Evolutionary conservation across 2,797 vertebrate species (phyloP), one percentile per base, ranked within the genome.

Genomic region (Dicrostonyx torquatus): DNA sequence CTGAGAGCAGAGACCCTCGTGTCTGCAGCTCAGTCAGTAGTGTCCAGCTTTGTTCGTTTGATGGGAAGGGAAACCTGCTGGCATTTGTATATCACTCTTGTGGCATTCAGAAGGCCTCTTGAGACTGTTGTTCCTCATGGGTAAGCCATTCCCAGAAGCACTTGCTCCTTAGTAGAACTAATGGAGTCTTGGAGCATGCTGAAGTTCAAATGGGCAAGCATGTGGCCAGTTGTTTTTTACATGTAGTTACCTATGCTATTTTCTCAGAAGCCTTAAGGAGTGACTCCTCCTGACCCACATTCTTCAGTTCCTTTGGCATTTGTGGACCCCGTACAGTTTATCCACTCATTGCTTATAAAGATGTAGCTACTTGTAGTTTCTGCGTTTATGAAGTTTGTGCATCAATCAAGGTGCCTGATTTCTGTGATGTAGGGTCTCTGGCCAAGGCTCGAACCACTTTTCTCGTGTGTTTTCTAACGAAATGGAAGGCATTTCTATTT

Each of bases 401-500:
- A 43, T 72, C 31, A 48, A 66, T 72, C 31, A 48, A 5, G 72
- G 72, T 29, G 40, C 43, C 8, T 91, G 72, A 48, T 7, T 24
- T 92, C 29, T 88, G 45, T 80, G 26, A 43, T 73, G 18, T 84
- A 83, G 89, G 18, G 43, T 68, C 78, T 93, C 89, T 48, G 29
- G 5, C 92, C 6, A 22, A 76, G 12, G 17, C 14, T 78, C 34
- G 4, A 80, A 66, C 43, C 34, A 37, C 60, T 94, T 89, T 78
- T 31, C 31, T 66, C 13, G 11, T 24, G 55, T 77, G 29, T 86
- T 95, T 93, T 86, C 60, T 83, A 62, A 82, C 2, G 8, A 5
- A 76, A 31, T 86, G 78, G 64, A 87, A 90, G 20, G 18, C 58
- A 40, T 31, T 53, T 79, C 72, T 64, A 93, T 45, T 77, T 96